Percentiles rank a stretch among this genome's conserved stretches.
These are phyloP conservation scores for Priocnemis perturbator DNA, from an alignment of 2,888 invertebrate species.

Conservation along the genomic window DNA sequence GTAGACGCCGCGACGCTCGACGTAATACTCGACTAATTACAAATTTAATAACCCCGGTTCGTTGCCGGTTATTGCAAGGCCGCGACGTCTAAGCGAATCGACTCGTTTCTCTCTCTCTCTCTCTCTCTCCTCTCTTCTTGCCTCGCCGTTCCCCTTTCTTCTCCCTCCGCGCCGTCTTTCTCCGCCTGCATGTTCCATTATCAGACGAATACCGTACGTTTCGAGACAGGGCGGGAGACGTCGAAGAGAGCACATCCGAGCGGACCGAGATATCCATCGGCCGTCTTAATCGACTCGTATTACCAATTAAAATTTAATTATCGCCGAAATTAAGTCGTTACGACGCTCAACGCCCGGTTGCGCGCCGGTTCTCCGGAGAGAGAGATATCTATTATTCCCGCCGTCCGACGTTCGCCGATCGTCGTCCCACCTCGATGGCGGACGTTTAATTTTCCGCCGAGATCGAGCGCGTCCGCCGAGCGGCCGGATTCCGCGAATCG, in stretches of 20 bases:
- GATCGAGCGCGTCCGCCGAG: background rate
- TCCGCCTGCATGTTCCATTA: background rate
- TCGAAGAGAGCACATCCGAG: conserved; percentile 19
- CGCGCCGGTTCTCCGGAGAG: background rate
- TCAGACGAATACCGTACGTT: background rate
- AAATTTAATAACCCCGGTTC: conserved; percentile 70
- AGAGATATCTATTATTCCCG: conserved; percentile 4
- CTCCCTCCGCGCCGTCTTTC: background rate
- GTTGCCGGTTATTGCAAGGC: conserved; percentile 64
- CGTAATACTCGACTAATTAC: conserved; percentile 73
- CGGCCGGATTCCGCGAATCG: background rate
- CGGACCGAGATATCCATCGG: conserved; percentile 50
- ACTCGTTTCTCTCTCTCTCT: conserved; percentile 35
- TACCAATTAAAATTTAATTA: conserved; percentile 74
- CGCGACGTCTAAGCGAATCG: conserved; percentile 60
- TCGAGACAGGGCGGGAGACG: conserved; percentile 11
- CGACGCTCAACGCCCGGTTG: conserved; percentile 40
- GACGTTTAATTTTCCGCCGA: background rate
- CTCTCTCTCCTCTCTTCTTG: background rate
- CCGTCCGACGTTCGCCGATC: background rate
- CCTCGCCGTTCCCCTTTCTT: background rate
- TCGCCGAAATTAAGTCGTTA: conserved; percentile 65
- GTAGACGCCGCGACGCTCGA: conserved; percentile 50
- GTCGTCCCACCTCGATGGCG: background rate
- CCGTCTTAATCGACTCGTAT: conserved; percentile 70